Percentiles rank a stretch among this genome's conserved stretches.
These are phyloP conservation scores for Chamaea fasciata DNA, from an alignment of 2,113 vertebrate genomes.

Conservation along the genomic window DNA sequence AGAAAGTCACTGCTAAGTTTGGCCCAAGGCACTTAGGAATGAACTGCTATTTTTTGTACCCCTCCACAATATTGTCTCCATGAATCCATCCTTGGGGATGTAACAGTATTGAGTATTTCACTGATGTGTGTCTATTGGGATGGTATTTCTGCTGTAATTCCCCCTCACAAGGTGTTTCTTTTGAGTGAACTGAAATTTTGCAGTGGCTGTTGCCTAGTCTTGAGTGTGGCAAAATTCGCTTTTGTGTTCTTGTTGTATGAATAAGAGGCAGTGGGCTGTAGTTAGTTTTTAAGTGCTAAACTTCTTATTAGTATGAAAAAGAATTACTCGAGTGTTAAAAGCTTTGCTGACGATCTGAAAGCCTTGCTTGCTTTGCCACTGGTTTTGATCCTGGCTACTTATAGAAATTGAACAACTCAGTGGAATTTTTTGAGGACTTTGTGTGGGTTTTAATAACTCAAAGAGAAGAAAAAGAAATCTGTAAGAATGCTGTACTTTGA, in stretches of 20 bases:
- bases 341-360: background rate
- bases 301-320: background rate
- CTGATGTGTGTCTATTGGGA: background rate
- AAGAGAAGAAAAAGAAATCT: background rate
- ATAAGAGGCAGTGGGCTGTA: background rate
- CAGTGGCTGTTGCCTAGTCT: background rate
- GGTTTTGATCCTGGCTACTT: background rate
- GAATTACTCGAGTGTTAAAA: background rate
- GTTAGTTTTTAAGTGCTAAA: background rate
- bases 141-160: background rate
- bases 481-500: background rate
- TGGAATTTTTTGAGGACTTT: background rate
- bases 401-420: background rate
- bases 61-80: background rate
- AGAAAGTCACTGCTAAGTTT: background rate
- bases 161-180: background rate
- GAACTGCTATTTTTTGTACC: background rate
- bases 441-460: background rate
- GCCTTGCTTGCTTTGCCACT: background rate
- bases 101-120: background rate
- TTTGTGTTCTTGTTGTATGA: background rate
- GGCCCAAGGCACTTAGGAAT: background rate
- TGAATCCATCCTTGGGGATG: background rate
- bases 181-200: background rate
- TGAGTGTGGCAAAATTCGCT: background rate